A percentile compares a stretch with the other conserved stretches of the same genome.
Conservation (phyloP, 2,797 vertebrate genomes). For the Alauda arvensis region DNA sequence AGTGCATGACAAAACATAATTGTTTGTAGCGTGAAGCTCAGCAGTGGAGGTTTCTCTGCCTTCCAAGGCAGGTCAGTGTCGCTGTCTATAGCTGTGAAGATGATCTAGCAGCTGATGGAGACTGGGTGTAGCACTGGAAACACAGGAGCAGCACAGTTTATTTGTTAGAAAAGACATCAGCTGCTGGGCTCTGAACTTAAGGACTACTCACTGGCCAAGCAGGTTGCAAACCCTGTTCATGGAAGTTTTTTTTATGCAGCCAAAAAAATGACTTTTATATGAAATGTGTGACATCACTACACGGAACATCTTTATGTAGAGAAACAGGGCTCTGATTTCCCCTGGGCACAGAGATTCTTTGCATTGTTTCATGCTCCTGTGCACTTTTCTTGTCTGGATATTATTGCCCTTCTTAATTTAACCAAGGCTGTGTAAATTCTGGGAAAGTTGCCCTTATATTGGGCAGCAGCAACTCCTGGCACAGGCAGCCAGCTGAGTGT, state of each 20-base stretch:
- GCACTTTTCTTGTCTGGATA: background rate
- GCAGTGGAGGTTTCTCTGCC: background rate
- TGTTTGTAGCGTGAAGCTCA: background rate
- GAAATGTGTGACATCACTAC: fast-evolving
- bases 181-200: background rate
- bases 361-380: background rate
- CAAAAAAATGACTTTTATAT: background rate
- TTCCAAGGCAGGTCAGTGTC: background rate
- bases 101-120: background rate
- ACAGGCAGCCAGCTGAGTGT: background rate
- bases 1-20: background rate
- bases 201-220: background rate
- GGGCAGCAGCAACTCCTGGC: background rate
- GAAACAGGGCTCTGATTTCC: background rate
- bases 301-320: fast-evolving
- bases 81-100: fast-evolving
- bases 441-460: background rate
- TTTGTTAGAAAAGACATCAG: background rate
- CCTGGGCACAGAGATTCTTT: background rate
- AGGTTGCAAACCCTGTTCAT: background rate
- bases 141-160: background rate
- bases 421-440: background rate
- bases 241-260: background rate
- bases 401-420: background rate
- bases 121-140: background rate